Evolutionary conservation across 2,797 vertebrate species (phyloP).

Genomic region (Sitta carolinensis): DNA sequence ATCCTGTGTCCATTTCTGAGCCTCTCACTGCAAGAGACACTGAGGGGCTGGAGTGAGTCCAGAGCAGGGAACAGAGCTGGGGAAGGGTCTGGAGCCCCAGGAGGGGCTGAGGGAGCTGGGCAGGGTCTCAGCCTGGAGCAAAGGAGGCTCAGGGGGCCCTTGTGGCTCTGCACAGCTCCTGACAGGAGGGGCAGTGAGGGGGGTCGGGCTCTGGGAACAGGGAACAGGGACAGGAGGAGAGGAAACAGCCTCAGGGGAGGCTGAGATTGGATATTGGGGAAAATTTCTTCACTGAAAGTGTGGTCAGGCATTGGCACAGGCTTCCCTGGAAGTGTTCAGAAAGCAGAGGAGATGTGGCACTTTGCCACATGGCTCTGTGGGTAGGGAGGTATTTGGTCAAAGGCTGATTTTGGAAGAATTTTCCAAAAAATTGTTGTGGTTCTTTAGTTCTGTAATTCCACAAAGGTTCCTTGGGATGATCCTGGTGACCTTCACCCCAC

Average conservation of each 20-base stretch:
- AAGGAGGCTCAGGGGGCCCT: neutral
- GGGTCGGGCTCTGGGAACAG: neutral
- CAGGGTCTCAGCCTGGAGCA: neutral
- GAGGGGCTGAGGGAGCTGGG: neutral
- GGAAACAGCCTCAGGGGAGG: too few species aligned
- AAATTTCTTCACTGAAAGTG: neutral
- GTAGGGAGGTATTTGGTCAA: rapidly evolving
- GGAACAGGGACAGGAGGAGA: neutral
- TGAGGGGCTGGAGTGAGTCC: rapidly evolving
- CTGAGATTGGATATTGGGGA: neutral
- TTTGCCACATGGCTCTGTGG: rapidly evolving
- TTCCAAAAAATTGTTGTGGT: neutral
- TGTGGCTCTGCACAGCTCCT: neutral
- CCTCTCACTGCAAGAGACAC: rapidly evolving
- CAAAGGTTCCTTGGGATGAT: neutral
- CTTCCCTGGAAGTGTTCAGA: neutral
- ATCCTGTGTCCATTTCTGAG: neutral
- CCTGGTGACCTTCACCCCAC: neutral
- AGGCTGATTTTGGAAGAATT: neutral
- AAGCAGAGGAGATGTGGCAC: neutral
- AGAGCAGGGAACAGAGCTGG: rapidly evolving
- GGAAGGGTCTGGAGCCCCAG: neutral
- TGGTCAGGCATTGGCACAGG: neutral
- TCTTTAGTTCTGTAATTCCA: neutral
- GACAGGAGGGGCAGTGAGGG: rapidly evolving